Base-by-base conservation (phyloP, 2,797 vertebrate species). In the Avahi laniger region DNA sequence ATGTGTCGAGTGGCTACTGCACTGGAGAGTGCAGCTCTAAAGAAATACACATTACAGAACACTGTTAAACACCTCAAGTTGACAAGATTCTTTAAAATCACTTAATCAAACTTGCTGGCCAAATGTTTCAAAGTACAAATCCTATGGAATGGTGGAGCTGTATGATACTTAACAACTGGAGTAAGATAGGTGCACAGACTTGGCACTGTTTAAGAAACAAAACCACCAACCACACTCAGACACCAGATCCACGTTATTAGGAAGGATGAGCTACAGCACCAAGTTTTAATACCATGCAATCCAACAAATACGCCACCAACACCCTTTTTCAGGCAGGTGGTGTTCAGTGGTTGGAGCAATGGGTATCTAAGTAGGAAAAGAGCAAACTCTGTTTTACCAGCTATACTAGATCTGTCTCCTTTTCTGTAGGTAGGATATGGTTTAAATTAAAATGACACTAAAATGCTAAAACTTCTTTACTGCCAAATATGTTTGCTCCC, bases 401-500 rank as follows among this genome's bases (percentile, higher is more conserved):
- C 41, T 50, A 38, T 43, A n/a, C 15, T 48, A 35, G 67, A 28
- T 61, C 83, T 35, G 30, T 26, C 50, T 75, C 41, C 90, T n/a
- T 54, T 67, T 35, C 52, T 65, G 28, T 0, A 35, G 38, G 54
- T 26, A 91, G 43, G 59, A 35, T 9, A 35, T 3, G 28, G 75
- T 46, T 63, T 82, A 30, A 75, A 33, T 65, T 4, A 43, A 65
- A n/a, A 78, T 1, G 59, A 67, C 15, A 24, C 9, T 8, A 50
- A 46, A 61, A 43, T 0, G 46, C 50, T 8, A 72, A 13, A 13
- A 2, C 24, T 63, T 43, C 79, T 46, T 57, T 11, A 14, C n/a
- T 6, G 76, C 61, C 67, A 46, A 0, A 2, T 4, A 18, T 9
- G 17, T 48, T 22, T 30, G 1, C 1, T 30, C 1, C 57, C 63